phyloP scores from a whole-genome alignment of 2,888 invertebrate species.

The Meiosimyza decipiens region DNA sequence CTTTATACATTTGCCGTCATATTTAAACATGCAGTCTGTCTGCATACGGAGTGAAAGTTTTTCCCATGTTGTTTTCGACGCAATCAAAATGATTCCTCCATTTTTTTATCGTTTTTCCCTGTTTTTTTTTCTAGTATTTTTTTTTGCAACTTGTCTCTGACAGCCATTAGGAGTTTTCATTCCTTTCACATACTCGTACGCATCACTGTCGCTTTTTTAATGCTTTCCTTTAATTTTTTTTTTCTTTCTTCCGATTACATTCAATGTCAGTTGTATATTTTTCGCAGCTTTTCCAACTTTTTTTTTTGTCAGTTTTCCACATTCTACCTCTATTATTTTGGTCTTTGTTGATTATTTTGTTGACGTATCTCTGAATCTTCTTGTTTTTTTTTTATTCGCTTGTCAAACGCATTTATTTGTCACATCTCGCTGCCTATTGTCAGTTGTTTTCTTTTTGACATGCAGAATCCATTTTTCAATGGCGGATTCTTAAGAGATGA shows the following conservation, averaged over 20 bases:
- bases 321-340: not conserved
- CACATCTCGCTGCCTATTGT: conserved; percentile 21
- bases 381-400: conserved; percentile 7
- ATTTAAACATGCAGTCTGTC: too few species aligned
- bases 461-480: conserved; percentile 9
- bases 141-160: conserved; percentile 47
- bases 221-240: not conserved
- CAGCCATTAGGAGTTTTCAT: conserved; percentile 57
- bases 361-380: conserved; percentile 50
- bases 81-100: conserved; percentile 42
- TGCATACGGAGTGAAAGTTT: conserved; percentile 28
- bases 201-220: conserved; percentile 59
- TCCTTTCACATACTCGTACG: conserved; percentile 52
- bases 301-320: conserved; percentile 7
- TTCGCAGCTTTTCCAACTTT: conserved; percentile 25
- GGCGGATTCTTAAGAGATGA: not conserved
- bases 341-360: conserved; percentile 59
- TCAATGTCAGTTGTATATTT: conserved; percentile 46
- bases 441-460: conserved; percentile 1
- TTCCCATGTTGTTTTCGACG: conserved; percentile 21
- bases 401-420: conserved; percentile 21
- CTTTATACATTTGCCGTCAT: too few species aligned
- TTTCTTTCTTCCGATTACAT: not conserved
- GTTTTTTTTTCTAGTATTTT: conserved; percentile 36
- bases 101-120: conserved; percentile 32